These are phyloP conservation scores for Nothobranchius furzeri DNA, from an alignment of 2,113 vertebrate genomes.

Conservation along the genomic window DNA sequence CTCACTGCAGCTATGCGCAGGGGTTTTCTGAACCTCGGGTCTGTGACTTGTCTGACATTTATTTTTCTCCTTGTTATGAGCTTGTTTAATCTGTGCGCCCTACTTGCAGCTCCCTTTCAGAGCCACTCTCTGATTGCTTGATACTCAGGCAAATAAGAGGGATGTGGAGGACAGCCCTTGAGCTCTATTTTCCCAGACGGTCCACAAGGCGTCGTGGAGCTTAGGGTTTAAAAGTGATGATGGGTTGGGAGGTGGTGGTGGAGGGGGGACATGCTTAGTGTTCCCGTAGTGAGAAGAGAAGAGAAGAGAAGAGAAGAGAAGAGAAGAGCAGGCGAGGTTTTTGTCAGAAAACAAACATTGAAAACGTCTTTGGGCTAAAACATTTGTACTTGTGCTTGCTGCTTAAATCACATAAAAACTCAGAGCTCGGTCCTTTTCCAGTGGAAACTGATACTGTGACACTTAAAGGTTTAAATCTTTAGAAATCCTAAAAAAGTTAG, in stretches of 20 bases:
- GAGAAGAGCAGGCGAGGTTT: slow-evolving; percentile 12
- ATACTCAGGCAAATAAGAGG: slow-evolving; percentile 32
- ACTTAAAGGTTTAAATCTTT: too few relatives aligned
- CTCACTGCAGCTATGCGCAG: neutral
- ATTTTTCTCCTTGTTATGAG: slow-evolving; percentile 16
- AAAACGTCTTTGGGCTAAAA: slow-evolving; percentile 49
- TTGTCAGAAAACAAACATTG: slow-evolving; percentile 13
- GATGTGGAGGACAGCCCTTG: slow-evolving; percentile 3
- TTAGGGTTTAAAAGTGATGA: slow-evolving; percentile 13
- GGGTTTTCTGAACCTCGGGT: neutral
- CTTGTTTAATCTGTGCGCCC: slow-evolving; percentile 27
- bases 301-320: too few relatives aligned
- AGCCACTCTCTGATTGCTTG: slow-evolving; percentile 2
- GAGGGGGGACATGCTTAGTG: slow-evolving; percentile 16
- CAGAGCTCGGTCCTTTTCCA: too few relatives aligned
- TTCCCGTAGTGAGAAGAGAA: slow-evolving; percentile 30
- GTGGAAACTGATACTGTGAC: too few relatives aligned
- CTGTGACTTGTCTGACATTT: slow-evolving; percentile 44
- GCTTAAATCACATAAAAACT: neutral
- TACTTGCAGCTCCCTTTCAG: slow-evolving; percentile 7
- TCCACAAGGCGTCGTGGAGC: neutral
- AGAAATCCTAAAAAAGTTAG: too few relatives aligned
- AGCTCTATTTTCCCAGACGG: slow-evolving; percentile 15
- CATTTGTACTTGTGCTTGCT: slow-evolving; percentile 35
- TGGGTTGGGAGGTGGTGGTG: neutral